Evolutionary conservation across 2,888 invertebrate species (phyloP), one percentile per base, ranked within the genome.

Genomic region (Macaria notata): DNA sequence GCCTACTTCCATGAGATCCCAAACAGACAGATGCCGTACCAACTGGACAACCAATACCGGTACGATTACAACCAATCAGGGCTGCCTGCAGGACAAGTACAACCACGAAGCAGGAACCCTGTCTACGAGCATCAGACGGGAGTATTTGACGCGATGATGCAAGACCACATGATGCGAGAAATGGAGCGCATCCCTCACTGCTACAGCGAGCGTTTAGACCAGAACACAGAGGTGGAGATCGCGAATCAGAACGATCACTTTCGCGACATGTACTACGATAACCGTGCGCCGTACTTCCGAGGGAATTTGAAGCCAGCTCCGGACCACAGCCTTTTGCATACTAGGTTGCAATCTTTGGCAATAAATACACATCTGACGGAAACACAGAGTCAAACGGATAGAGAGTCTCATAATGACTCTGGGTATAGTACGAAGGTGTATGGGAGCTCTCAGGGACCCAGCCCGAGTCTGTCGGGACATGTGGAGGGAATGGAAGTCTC

Each of bases 361-460:
- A 92, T 92, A 0, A 92, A 92, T 65, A 92, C 92, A 0, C 88
- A 92, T 65, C 67, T 92, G 63, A 85, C 89, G 2, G 92, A 92
- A 59, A 84, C 84, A 0, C 92, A 92, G 56, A 89, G 90, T 65
- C 92, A 92, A 68, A 75, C 92, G 0, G 94, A 94, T 67, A 82
- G 94, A 52, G 95, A 95, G 70, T 94, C 94, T 0, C 96, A 95
- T 76, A 96, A 96, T 66, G 97, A 97, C 83, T 96, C 96, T 0
- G 97, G 97, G 0, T 97, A 97, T 79, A 96, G 96, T 71, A 96
- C 96, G 42, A 95, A 96, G 74, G 95, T 96, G 68, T 96, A 95
- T 65, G 95, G 95, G 0, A 95, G 95, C 65, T 95, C 95, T 5
- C 94, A 95, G 73, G 95, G 95, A 0, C 95, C 95, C 33, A 95